Conservation (phyloP, 2,888 invertebrate species). For the Lasioglossum figueresi region DNA sequence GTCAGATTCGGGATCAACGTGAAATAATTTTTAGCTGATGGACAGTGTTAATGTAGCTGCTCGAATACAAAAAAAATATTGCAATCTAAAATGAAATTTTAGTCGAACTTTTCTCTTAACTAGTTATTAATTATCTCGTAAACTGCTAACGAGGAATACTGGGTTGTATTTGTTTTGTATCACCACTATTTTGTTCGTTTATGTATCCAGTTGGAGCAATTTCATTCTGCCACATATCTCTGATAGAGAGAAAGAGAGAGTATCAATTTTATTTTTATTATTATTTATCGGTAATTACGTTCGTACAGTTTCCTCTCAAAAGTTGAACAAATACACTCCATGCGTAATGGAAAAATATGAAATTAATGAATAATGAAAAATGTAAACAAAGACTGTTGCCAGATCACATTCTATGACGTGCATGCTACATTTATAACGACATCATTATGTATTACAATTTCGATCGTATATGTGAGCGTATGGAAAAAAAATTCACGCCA, state of each 20-base stretch:
- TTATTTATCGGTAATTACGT: neutral
- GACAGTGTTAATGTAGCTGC: too few species aligned
- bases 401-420: neutral
- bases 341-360: neutral
- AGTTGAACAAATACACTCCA: neutral
- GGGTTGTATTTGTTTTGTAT: neutral
- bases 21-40: too few species aligned
- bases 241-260: neutral
- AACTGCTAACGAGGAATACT: neutral
- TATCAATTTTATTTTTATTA: neutral
- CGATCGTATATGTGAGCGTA: neutral
- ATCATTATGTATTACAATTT: neutral
- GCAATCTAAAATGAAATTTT: neutral
- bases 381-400: neutral
- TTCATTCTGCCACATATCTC: neutral
- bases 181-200: neutral
- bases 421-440: neutral
- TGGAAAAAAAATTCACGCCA: constrained; percentile 1
- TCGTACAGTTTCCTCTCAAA: neutral
- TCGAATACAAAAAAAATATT: neutral
- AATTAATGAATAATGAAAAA: neutral
- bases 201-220: neutral
- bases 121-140: neutral
- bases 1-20: too few species aligned
- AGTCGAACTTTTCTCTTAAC: too few species aligned